Evolutionary conservation across 2,888 invertebrate species (phyloP), one percentile per base, ranked within the genome.

Genomic region (Campaea margaritaria): DNA sequence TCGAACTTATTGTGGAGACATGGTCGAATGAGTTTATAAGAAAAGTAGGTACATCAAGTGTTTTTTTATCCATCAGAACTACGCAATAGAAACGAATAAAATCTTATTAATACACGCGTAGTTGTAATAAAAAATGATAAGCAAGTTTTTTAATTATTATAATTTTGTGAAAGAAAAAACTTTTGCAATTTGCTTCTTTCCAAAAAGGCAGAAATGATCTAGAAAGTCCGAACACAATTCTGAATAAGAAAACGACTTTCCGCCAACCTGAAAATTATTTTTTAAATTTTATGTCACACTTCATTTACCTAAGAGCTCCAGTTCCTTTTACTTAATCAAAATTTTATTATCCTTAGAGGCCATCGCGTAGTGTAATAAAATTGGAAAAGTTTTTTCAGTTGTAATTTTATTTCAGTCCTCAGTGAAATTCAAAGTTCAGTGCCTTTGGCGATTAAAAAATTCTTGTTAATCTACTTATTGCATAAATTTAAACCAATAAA

Each of bases 321-420:
- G 55, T 51, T 55, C 46, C 59, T 61, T 61, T 61, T 51, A 61
- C 55, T 55, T 56, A 61, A 61, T 61, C 60, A 61, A 52, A 60
- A 52, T 61, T 61, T 61, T 61, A 61, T 52, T 56, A 61, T 58
- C 62, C 53, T 49, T 62, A 62, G 57, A 53, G 53, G 50, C 58
- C 53, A 58, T 58, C 54, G 58, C 62, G 54, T 50, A 58, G 50
- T 50, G 50, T 62, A 57, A 62, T 62, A 62, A 62, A 62, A 58
- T 62, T 62, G 57, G 52, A 58, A 62, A 62, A 62, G 62, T 62
- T 62, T 61, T 21, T 58, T 49, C 57, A 57, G 41, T 58, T 58
- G 58, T 58, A 62, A 62, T 58, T 62, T 50, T 58, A 58, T 54
- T 62, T 57, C 31, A 62, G 46, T 61, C 50, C 43, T 47, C 45